Percentiles rank a stretch among this genome's conserved stretches.
Evolutionary conservation across 2,113 vertebrate genomes (phyloP).

Genomic region (Dunckerocampus dactyliophorus): DNA sequence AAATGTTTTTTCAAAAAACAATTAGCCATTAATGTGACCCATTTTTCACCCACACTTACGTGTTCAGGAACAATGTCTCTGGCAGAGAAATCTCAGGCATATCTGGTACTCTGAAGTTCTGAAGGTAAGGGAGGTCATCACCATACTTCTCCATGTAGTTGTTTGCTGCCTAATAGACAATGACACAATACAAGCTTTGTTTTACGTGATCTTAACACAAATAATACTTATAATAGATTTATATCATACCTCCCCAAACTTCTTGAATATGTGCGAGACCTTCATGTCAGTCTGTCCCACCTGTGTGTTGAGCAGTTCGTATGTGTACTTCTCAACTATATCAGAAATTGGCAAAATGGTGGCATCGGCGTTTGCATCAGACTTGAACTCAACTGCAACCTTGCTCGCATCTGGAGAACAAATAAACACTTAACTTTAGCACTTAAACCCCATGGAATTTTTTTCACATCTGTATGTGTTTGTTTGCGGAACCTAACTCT

Average conservation of each 20-base stretch:
- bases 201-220: background rate
- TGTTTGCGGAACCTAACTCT: too few species aligned
- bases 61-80: slow-evolving; percentile 83
- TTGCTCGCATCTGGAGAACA: slow-evolving; percentile 75
- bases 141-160: slow-evolving; percentile 79
- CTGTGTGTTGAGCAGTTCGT: slow-evolving; percentile 73
- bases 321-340: slow-evolving; percentile 57
- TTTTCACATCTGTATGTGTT: too few species aligned
- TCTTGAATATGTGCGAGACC: slow-evolving; percentile 78
- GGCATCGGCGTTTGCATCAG: slow-evolving; percentile 72
- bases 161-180: slow-evolving; percentile 72
- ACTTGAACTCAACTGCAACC: slow-evolving; percentile 78
- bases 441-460: too few species aligned
- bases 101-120: slow-evolving; percentile 75
- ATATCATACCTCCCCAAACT: slow-evolving; percentile 78
- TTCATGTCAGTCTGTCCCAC: slow-evolving; percentile 82
- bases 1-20: background rate
- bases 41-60: slow-evolving; percentile 63
- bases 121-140: slow-evolving; percentile 72
- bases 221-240: background rate
- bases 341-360: slow-evolving; percentile 50
- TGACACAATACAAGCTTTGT: background rate
- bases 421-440: background rate
- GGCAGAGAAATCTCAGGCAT: slow-evolving; percentile 77
- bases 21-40: background rate